Evolutionary conservation across 2,888 invertebrate species (phyloP), one percentile per base, ranked within the genome.

Genomic region (Dichetophora obliterata): DNA sequence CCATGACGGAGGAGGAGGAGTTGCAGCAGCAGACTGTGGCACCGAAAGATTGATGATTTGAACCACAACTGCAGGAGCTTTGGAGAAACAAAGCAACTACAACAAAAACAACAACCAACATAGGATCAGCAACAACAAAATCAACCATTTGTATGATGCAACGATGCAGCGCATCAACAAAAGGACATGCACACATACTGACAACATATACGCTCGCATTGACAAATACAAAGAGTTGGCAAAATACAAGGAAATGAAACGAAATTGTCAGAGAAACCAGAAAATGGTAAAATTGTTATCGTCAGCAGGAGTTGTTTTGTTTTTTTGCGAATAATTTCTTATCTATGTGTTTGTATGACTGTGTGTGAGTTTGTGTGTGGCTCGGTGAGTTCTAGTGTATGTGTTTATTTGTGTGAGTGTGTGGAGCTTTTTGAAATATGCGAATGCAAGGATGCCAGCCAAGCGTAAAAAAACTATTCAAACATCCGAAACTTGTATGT

Each of bases 241-340:
- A 54, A 69, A 11, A 59, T 22, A 24, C 24, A 22, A 37, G 16
- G 57, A 71, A 71, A 37, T 57, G 48, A 70, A 57, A 71, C 71
- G 57, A 71, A 71, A 61, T 72, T 48, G 48, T 72, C 72, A 72
- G 59, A 48, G 72, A 61, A 72, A 72, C 59, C 72, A 72, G 72
- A 61, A 72, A 72, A 72, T 72, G 48, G 61, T 43, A 61, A 72
- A 72, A 72, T 72, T 59, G 72, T 72, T 61, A 61, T 72, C 72
- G 27, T 72, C 72, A 72, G 59, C 72, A 72, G 61, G 9, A 59
- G 48, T 61, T 72, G 71, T 57, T 71, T 71, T 71, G 71, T 71
- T 68, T 22, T 57, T 54, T 70, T 31, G 19, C 0, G 31, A 34
- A 61, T 59, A 11, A 52, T 43, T 61, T 48, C 31, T 19, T 48